Evolutionary conservation across 2,888 invertebrate species (phyloP).

Genomic region (Ophion obscuratus): DNA sequence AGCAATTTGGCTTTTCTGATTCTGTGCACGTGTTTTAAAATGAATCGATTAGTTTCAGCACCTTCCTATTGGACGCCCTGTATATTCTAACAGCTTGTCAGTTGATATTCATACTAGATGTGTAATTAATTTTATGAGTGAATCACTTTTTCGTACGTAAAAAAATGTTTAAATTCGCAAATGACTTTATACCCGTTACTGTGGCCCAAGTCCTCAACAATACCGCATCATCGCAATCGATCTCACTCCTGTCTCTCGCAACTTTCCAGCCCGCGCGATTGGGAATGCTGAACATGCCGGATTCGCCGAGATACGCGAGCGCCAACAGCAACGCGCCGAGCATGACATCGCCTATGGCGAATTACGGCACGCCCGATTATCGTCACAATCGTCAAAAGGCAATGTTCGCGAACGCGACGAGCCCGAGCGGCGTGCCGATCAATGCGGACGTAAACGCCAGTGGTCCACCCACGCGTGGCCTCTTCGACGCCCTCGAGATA

Average conservation of each 20-base stretch:
- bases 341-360: conserved; percentile 74
- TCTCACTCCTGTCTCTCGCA: conserved; percentile 10
- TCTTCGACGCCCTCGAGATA: conserved; percentile 88
- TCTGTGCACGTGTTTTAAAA: no score
- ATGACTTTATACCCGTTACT: no score
- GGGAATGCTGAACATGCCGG: conserved; percentile 71
- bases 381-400: conserved; percentile 81
- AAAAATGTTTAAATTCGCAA: no score
- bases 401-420: conserved; percentile 78
- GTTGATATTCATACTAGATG: no score
- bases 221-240: not conserved
- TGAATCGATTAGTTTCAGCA: no score
- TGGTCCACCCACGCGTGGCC: conserved; percentile 89
- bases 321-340: conserved; percentile 66
- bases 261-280: conserved; percentile 77
- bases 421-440: conserved; percentile 76
- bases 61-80: no score
- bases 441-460: conserved; percentile 84
- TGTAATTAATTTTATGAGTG: no score
- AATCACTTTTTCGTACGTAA: no score
- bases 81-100: no score
- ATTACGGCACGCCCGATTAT: conserved; percentile 79
- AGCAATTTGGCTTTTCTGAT: no score
- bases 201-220: no score
- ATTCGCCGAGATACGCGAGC: conserved; percentile 71